A percentile compares a stretch with the other conserved stretches of the same genome.
phyloP scores from a whole-genome alignment of 2,888 invertebrate species.

The Chrysopilus asiliformis region DNA sequence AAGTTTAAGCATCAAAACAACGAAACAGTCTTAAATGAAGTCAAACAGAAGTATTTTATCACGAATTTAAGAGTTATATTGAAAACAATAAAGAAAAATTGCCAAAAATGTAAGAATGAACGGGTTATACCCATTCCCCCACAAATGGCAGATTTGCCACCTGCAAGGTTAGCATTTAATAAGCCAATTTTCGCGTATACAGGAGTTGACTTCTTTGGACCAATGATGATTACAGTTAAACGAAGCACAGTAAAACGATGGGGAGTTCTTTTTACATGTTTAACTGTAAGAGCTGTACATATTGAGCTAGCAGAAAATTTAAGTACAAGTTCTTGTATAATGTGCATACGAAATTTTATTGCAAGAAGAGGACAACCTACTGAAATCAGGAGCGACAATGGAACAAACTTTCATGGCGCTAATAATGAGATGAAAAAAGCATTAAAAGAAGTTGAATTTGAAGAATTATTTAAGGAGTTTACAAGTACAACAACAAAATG shows the following conservation, averaged over 20 bases:
- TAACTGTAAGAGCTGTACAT: slow-evolving; percentile 12
- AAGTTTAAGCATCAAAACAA: slow-evolving; percentile 11
- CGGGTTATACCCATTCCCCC: slow-evolving; percentile 11
- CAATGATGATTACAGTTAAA: slow-evolving; percentile 11
- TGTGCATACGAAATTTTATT: slow-evolving; percentile 15
- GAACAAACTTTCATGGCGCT: slow-evolving; percentile 11
- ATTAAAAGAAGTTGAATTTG: too few relatives aligned
- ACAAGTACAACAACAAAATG: slow-evolving; percentile 11
- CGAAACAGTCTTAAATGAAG: slow-evolving; percentile 8
- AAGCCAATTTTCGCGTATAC: slow-evolving; percentile 15
- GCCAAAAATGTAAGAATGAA: too few relatives aligned
- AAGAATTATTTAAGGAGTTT: too few relatives aligned
- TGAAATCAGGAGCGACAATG: slow-evolving; percentile 12
- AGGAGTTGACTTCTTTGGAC: slow-evolving; percentile 17
- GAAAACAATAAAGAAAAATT: slow-evolving; percentile 4
- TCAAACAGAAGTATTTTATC: slow-evolving; percentile 10
- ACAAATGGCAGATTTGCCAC: slow-evolving; percentile 15
- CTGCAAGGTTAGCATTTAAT: slow-evolving; percentile 13
- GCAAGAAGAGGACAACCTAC: slow-evolving; percentile 13
- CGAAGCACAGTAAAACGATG: slow-evolving; percentile 14
- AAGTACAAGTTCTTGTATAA: slow-evolving; percentile 14
- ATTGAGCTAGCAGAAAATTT: slow-evolving; percentile 13
- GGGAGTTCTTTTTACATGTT: slow-evolving; percentile 14
- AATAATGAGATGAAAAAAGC: slow-evolving; percentile 11
- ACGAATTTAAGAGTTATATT: slow-evolving; percentile 8